Conservation (phyloP, 2,797 vertebrate species). For the Mus minutoides region DNA sequence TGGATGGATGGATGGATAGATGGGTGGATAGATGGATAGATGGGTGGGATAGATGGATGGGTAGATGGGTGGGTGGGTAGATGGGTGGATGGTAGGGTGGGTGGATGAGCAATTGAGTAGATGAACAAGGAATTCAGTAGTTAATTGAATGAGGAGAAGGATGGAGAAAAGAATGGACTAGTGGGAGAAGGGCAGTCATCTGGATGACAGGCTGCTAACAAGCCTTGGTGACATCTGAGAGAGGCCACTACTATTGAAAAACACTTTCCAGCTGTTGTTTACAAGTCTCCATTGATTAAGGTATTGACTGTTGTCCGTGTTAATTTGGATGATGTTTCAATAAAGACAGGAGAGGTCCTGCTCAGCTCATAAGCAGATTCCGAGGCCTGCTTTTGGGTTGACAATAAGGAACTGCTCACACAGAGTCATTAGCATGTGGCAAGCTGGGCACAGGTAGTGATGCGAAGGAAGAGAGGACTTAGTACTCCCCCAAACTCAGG, state of each 20-base stretch:
- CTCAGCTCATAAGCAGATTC: too few species aligned
- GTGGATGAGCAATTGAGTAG: background rate
- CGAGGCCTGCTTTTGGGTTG: background rate
- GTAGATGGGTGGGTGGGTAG: rapidly evolving
- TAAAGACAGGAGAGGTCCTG: background rate
- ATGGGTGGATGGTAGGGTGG: background rate
- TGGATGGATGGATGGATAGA: background rate
- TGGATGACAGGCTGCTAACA: background rate
- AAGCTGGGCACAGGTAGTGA: background rate
- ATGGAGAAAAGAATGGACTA: too few species aligned
- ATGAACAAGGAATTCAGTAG: background rate
- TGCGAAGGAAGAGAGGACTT: background rate
- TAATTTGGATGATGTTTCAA: background rate
- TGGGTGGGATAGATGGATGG: background rate
- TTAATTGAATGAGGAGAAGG: background rate
- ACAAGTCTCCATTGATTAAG: background rate
- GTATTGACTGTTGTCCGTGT: background rate
- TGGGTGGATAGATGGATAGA: too few species aligned
- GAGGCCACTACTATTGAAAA: background rate
- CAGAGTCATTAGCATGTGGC: background rate
- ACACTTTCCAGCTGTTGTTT: background rate
- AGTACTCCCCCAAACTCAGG: rapidly evolving
- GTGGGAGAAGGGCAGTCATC: background rate
- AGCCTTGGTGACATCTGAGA: background rate
- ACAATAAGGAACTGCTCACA: background rate